phyloP scores from a whole-genome alignment of 2,113 vertebrate species.

The Chlamydotis undulata region DNA sequence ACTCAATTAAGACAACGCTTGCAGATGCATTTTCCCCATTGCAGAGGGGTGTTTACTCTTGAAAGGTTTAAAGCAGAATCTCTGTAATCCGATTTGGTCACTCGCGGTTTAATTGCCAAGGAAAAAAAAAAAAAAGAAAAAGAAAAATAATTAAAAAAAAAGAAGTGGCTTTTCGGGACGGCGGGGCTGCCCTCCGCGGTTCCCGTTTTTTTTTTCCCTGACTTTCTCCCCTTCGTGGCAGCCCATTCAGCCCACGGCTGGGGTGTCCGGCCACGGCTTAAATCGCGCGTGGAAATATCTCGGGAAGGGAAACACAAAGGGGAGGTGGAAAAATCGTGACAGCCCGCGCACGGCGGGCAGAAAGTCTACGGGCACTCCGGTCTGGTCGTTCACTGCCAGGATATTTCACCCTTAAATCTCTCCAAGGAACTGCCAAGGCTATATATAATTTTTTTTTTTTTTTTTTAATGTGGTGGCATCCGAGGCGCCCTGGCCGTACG shows the following conservation, averaged over 20 bases:
- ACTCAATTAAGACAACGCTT: constrained; percentile 41
- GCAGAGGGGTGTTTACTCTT: constrained; percentile 20
- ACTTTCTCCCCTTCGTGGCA: not conserved
- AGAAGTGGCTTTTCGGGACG: not conserved
- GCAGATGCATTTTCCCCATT: not conserved
- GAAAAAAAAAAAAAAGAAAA: not conserved
- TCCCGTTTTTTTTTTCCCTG: not conserved
- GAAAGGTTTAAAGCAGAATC: constrained; percentile 3
- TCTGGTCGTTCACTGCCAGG: not conserved
- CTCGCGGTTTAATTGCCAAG: not conserved
- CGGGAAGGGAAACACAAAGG: not conserved
- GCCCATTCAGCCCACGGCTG: not conserved
- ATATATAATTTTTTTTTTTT: not conserved
- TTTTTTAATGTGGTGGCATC: not conserved
- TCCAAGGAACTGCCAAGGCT: not conserved
- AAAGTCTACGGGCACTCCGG: not conserved
- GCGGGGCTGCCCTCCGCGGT: not conserved
- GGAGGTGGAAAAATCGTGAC: not conserved
- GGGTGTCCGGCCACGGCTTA: not conserved
- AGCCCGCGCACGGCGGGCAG: too few relatives aligned
- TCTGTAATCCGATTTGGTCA: constrained; percentile 27
- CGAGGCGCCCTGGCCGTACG: not conserved
- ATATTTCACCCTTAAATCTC: not conserved
- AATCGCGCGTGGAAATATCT: not conserved
- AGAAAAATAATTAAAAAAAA: too few relatives aligned